phyloP scores from a whole-genome alignment of 2,113 vertebrate species.

The Toxostoma redivivum region DNA sequence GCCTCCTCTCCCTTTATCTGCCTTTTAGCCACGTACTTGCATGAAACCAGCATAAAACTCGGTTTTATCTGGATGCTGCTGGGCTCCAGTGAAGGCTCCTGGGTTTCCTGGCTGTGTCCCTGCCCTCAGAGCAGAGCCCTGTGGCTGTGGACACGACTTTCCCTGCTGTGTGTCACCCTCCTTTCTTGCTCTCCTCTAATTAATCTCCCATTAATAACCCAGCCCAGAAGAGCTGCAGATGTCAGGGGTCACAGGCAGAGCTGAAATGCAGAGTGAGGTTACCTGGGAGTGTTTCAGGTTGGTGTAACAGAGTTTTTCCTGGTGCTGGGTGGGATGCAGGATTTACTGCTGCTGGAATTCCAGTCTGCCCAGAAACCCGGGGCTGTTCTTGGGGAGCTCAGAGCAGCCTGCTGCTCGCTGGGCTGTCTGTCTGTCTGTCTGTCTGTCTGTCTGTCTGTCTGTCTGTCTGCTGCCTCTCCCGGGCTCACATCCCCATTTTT shows the following conservation, averaged over 20 bases:
- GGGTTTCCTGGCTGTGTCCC: neutral
- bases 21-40: neutral
- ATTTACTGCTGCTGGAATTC: slow-evolving; percentile 16
- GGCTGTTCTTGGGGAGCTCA: slow-evolving; percentile 19
- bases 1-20: neutral
- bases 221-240: neutral
- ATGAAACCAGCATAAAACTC: neutral
- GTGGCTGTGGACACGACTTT: neutral
- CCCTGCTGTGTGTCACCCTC: neutral
- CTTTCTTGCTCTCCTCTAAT: neutral
- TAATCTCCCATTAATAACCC: neutral
- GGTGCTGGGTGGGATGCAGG: neutral
- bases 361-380: slow-evolving; percentile 10
- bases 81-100: neutral
- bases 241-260: neutral
- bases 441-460: neutral
- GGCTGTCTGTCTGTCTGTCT: neutral
- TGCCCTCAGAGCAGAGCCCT: neutral
- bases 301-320: neutral
- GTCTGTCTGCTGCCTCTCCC: neutral
- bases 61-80: neutral
- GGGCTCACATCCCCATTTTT: accelerated
- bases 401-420: neutral
- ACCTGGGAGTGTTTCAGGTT: neutral
- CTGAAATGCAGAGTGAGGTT: neutral